phyloP scores from a whole-genome alignment of 1,140 invertebrate genomes.

The Drosophila subobscura region DNA sequence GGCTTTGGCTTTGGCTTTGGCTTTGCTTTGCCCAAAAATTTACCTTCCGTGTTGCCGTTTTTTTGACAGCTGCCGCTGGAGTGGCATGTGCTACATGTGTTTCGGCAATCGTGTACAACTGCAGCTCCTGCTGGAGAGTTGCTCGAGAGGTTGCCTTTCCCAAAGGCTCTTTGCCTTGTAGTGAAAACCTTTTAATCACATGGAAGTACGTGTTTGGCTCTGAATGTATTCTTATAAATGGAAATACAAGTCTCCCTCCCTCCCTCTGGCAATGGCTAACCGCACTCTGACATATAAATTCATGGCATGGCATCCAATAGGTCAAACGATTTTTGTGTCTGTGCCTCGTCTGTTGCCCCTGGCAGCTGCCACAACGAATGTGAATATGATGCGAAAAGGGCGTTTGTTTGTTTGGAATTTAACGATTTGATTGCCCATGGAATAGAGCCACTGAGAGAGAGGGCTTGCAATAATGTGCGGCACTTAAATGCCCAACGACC shows the following conservation, averaged over 20 bases:
- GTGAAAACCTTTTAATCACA: too few relatives aligned
- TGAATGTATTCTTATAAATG: too few relatives aligned
- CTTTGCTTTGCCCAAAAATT: conserved; percentile 40
- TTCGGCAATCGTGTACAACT: conserved; percentile 42
- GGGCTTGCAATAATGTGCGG: conserved; percentile 66
- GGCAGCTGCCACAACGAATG: conserved; percentile 27
- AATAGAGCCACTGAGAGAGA: conserved; percentile 16
- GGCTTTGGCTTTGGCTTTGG: background rate
- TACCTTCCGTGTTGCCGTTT: conserved; percentile 46
- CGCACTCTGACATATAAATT: conserved; percentile 13
- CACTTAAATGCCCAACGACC: conserved; percentile 74
- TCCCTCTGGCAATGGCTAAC: background rate
- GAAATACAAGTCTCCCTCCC: too few relatives aligned
- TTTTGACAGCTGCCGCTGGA: conserved; percentile 73
- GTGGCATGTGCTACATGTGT: conserved; percentile 66
- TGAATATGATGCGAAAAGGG: conserved; percentile 6
- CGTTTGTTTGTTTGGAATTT: conserved; percentile 55
- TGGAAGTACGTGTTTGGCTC: too few relatives aligned
- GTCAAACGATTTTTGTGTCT: conserved; percentile 34
- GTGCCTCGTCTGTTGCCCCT: conserved; percentile 45
- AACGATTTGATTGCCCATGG: conserved; percentile 74
- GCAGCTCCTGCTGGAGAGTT: conserved; percentile 2
- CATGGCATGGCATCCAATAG: conserved; percentile 7
- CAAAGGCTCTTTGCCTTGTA: too few relatives aligned
- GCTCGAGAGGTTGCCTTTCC: background rate